Evolutionary conservation across 2,797 vertebrate species (phyloP), one percentile per base, ranked within the genome.

Genomic region (Gila robusta): DNA sequence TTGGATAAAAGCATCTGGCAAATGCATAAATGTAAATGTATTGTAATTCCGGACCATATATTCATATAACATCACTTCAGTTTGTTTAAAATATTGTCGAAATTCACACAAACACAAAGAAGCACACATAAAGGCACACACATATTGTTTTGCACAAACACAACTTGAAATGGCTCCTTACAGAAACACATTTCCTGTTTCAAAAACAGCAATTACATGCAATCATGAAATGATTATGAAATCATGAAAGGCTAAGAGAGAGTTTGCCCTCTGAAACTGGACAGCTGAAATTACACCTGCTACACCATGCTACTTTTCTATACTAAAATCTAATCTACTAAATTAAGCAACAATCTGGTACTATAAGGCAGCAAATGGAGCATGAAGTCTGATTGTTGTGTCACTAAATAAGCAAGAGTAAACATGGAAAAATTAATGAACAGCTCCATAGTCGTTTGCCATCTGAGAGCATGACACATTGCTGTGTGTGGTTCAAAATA

Each of bases 141-240:
- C 11, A 16, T 28, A 28, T 28, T 28, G 26, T 14, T 28, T 64
- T 28, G 14, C 14, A 32, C 62, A 67, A 72, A 77, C 8, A 11
- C 14, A 81, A 59, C 39, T 26, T 21, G 12, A 67, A 83, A 71
- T 2, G 28, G 41, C 32, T 47, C 21, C 81, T 66, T 70, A 73
- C 26, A 77, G 21, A 85, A 76, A 87, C 37, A 66, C 2, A 83
- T 84, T 78, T 87, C 86, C 87, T 79, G 80, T 87, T 87, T 85
- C 52, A 83, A 73, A 77, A 82, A 85, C 71, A 67, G 12, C 39
- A 81, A 19, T n/a, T 82, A 44, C 19, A 85, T 71, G 79, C 70
- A 83, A 74, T 78, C 64, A 35, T 79, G 67, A 71, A 44, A 35
- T 17, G 52, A 47, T 86, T 82, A 26, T 70, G 49, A 69, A 77